These are phyloP conservation scores for Coremacera marginata DNA, from an alignment of 2,888 invertebrate genomes.

Conservation along the genomic window DNA sequence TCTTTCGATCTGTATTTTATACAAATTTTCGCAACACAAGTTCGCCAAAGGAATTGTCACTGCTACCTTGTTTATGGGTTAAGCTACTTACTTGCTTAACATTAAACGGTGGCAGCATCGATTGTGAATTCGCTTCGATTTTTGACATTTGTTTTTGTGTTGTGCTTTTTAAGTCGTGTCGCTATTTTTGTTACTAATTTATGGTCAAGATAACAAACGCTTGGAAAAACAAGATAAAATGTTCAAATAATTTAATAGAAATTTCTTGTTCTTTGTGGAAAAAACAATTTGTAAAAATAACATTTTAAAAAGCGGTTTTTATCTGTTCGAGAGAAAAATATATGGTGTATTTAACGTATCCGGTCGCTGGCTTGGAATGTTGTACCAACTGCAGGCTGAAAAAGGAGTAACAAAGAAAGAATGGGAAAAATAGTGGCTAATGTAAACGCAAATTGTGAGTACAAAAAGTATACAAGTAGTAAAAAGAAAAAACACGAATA, in stretches of 20 bases:
- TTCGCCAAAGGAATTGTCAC: too few species aligned
- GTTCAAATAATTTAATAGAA: background rate
- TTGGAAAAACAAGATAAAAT: constrained; percentile 1
- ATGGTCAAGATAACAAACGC: background rate
- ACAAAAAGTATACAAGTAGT: too few species aligned
- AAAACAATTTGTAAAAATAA: background rate
- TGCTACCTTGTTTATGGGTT: too few species aligned
- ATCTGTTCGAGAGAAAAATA: background rate
- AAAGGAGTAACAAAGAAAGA: background rate
- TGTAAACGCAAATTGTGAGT: background rate
- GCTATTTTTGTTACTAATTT: background rate
- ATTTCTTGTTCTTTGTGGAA: background rate
- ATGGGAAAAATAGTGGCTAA: constrained; percentile 21
- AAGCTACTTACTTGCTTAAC: too few species aligned
- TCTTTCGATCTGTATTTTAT: too few species aligned
- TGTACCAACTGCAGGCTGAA: background rate
- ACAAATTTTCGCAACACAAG: too few species aligned
- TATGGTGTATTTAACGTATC: background rate
- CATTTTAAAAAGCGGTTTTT: background rate
- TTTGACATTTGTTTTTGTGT: background rate
- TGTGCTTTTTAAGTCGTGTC: background rate
- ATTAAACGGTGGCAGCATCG: too few species aligned
- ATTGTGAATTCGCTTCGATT: background rate
- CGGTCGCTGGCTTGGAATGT: background rate
- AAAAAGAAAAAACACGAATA: background rate